A percentile compares a stretch with the other conserved stretches of the same genome.
These are phyloP conservation scores for Dromococcyx pavoninus DNA, from an alignment of 2,797 vertebrate genomes.

Conservation along the genomic window DNA sequence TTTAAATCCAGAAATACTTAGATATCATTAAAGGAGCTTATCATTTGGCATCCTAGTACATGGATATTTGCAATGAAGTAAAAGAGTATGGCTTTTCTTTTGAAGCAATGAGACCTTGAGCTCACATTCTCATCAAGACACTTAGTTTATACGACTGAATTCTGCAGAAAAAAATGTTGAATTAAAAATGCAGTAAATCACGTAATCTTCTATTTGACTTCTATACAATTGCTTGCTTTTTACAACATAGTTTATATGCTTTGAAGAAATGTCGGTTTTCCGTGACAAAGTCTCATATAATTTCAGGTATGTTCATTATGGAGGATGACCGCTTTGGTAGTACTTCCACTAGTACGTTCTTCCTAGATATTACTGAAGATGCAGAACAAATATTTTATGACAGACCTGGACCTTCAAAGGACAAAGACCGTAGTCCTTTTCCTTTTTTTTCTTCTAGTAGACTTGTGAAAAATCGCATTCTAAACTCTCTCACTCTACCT, in stretches of 20 bases:
- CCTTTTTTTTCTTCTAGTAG: slow-evolving; percentile 92
- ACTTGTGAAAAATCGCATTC: slow-evolving; percentile 90
- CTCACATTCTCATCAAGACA: background rate
- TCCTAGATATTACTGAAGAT: slow-evolving; percentile 88
- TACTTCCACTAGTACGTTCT: slow-evolving; percentile 78
- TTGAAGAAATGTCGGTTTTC: background rate
- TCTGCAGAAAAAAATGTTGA: background rate
- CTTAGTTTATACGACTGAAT: background rate
- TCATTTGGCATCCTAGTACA: background rate
- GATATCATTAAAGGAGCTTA: background rate
- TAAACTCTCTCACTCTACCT: slow-evolving; percentile 92
- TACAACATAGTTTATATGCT: background rate
- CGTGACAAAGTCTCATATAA: background rate
- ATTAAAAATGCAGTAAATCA: background rate
- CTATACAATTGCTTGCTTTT: background rate
- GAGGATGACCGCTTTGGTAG: slow-evolving; percentile 91
- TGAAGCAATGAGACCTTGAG: background rate
- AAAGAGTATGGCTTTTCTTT: background rate
- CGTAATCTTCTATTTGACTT: background rate
- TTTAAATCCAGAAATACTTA: background rate
- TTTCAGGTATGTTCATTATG: slow-evolving; percentile 93
- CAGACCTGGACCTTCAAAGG: slow-evolving; percentile 89
- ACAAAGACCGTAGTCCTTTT: slow-evolving; percentile 90
- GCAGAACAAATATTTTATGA: slow-evolving; percentile 83
- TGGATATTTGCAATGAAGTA: background rate